Evolutionary conservation across 2,888 invertebrate species (phyloP).

Genomic region (Selenia dentaria): DNA sequence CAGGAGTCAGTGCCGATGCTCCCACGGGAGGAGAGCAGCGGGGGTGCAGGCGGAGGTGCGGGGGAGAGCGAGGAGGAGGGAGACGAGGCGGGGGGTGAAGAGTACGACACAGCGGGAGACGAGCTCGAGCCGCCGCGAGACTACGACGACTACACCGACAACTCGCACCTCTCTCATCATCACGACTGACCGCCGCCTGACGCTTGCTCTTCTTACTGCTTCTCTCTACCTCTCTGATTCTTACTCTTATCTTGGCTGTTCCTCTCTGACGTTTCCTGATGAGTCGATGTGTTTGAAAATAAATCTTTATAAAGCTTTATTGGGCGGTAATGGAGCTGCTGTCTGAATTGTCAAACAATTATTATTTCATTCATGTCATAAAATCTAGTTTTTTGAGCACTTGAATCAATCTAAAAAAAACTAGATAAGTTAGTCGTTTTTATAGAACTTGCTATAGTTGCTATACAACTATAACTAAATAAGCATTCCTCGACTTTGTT

Average conservation of each 20-base stretch:
- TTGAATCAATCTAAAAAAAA: no score
- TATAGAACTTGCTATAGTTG: no score
- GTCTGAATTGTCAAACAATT: no score
- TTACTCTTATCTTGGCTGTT: background rate
- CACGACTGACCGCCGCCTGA: conserved; percentile 55
- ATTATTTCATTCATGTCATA: no score
- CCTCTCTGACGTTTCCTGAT: no score
- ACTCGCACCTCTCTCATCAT: conserved; percentile 63
- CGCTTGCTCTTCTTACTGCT: background rate
- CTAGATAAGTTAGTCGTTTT: no score
- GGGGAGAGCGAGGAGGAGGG: conserved; percentile 42
- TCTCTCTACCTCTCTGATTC: background rate
- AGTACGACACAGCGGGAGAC: conserved; percentile 61
- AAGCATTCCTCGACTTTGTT: no score
- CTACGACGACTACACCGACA: conserved; percentile 78
- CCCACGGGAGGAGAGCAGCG: conserved; percentile 40
- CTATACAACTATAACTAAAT: no score
- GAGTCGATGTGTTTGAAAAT: no score
- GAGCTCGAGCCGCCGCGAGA: conserved; percentile 64
- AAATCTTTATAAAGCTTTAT: no score
- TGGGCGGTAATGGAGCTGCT: no score
- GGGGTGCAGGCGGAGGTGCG: conserved; percentile 18
- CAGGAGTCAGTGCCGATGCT: conserved; percentile 50
- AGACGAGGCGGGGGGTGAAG: conserved; percentile 51
- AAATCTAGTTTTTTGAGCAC: no score